Conservation (phyloP, 1,140 invertebrate species). For the Paramacrobiotus metropolitanus region DNA sequence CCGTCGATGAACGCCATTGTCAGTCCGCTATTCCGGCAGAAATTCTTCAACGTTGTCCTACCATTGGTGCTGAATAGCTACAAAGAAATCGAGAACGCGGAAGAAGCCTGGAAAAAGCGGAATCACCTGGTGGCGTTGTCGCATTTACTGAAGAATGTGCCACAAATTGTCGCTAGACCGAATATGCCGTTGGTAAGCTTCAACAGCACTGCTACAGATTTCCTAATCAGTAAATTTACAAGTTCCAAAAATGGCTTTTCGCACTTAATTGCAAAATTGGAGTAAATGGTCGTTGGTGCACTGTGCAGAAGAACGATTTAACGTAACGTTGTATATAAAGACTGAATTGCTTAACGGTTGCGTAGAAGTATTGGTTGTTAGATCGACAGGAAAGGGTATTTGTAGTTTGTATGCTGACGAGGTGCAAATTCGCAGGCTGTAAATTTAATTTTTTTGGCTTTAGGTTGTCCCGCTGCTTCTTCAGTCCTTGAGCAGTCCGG, state of each 20-base stretch:
- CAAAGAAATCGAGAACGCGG: neutral
- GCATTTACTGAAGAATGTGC: neutral
- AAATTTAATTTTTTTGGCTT: no score
- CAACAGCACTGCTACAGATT: neutral
- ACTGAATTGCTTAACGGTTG: no score
- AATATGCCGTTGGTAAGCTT: neutral
- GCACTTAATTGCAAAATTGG: no score
- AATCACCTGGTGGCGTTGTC: conserved; percentile 3
- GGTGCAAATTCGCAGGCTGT: no score
- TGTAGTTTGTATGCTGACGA: no score
- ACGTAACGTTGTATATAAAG: no score
- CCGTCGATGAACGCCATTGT: neutral
- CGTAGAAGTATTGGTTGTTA: no score
- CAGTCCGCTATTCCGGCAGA: neutral
- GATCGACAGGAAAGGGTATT: no score
- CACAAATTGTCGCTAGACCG: neutral
- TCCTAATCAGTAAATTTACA: no score
- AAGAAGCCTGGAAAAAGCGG: neutral
- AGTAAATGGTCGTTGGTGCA: no score
- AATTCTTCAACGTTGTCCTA: neutral
- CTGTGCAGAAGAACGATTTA: no score
- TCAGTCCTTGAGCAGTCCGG: neutral
- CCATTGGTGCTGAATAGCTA: neutral
- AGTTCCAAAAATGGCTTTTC: no score
- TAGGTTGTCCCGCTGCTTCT: neutral